Percentiles rank a stretch among this genome's conserved stretches.
phyloP scores from a whole-genome alignment of 2,113 vertebrate genomes.

The crab-eating macaque (Macaca fascicularis) region DNA sequence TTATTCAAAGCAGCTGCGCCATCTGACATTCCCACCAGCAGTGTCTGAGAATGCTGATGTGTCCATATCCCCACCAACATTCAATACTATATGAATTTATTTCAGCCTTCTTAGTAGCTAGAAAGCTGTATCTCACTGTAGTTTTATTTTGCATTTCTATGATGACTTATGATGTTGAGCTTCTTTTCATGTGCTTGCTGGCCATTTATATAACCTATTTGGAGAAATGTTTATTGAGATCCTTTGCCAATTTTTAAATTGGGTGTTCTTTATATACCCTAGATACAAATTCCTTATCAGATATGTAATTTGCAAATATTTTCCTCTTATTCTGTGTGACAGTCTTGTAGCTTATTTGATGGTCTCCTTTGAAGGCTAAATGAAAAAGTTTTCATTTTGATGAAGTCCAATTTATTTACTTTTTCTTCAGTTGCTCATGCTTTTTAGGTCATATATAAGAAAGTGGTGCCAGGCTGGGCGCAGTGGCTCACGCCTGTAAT shows the following conservation, averaged over 20 bases:
- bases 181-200: not conserved
- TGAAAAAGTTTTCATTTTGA: not conserved
- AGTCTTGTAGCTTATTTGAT: not conserved
- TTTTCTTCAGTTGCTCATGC: too few relatives aligned
- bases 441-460: too few relatives aligned
- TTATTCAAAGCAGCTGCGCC: not conserved
- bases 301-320: not conserved
- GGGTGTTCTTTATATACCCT: not conserved
- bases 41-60: not conserved
- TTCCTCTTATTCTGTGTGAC: not conserved
- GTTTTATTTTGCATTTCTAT: not conserved
- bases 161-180: not conserved
- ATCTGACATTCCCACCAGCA: not conserved
- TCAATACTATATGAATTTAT: not conserved
- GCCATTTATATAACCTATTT: not conserved
- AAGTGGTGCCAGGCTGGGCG: too few relatives aligned
- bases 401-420: too few relatives aligned
- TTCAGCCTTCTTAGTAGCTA: not conserved
- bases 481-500: too few relatives aligned
- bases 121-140: not conserved
- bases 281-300: not conserved
- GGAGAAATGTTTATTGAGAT: not conserved
- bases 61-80: not conserved
- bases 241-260: slow-evolving; percentile 4
- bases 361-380: not conserved